Evolutionary conservation across 2,113 vertebrate genomes (phyloP).

Genomic region (Lanius ludovicianus): DNA sequence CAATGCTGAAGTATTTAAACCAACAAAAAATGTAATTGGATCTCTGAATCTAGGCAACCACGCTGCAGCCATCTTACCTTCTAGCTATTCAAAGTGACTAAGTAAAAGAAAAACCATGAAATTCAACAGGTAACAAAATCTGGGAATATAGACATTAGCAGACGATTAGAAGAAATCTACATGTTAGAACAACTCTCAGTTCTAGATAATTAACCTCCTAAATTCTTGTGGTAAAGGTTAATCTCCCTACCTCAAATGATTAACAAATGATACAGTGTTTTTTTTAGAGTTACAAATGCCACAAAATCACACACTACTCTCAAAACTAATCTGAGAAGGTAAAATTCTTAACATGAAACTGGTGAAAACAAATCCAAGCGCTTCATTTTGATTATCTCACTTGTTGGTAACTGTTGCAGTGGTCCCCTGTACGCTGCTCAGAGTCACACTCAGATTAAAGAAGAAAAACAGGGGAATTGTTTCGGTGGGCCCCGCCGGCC

Average conservation of each 20-base stretch:
- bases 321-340: not conserved
- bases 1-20: not conserved
- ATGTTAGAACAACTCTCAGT: not conserved
- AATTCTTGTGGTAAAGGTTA: not conserved
- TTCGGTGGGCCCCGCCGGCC: too few species aligned
- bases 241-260: accelerated
- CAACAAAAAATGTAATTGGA: not conserved
- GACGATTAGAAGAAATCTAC: not conserved
- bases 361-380: not conserved
- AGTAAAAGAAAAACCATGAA: not conserved
- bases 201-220: not conserved
- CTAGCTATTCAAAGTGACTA: not conserved
- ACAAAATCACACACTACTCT: not conserved
- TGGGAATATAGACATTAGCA: not conserved
- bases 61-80: not conserved
- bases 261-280: not conserved
- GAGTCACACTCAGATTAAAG: too few species aligned
- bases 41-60: not conserved
- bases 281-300: not conserved
- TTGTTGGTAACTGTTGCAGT: not conserved
- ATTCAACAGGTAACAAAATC: not conserved
- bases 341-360: not conserved
- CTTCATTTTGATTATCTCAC: not conserved
- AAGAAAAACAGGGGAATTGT: too few species aligned
- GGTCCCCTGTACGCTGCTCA: too few species aligned